Evolutionary conservation across 2,113 vertebrate species (phyloP).

Genomic region (Rhabdomys dilectus): DNA sequence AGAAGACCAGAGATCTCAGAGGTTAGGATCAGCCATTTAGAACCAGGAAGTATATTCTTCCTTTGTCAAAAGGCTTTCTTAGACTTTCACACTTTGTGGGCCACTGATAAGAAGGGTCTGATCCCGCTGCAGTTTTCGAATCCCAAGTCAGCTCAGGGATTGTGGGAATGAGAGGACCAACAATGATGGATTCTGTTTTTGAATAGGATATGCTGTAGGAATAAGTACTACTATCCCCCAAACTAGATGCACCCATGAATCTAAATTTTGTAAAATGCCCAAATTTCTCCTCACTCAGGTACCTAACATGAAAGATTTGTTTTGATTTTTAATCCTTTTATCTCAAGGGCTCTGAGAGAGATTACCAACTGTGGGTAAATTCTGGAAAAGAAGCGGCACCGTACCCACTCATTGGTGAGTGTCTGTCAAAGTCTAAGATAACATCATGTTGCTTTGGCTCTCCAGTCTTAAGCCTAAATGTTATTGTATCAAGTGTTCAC

Average conservation of each 20-base stretch:
- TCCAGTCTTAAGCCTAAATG: not conserved
- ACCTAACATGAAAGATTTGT: not conserved
- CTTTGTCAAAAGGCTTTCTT: not conserved
- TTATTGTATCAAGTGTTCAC: conserved; percentile 40
- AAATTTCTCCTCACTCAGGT: conserved; percentile 11
- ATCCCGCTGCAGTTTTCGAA: not conserved
- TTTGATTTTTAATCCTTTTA: conserved; percentile 64
- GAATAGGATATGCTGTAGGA: not conserved
- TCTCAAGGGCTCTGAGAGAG: conserved; percentile 93
- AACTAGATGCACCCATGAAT: not conserved
- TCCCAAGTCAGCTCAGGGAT: not conserved
- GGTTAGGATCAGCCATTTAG: not conserved
- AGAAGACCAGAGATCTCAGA: conserved; percentile 5
- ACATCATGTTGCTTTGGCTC: not conserved
- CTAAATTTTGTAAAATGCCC: not conserved
- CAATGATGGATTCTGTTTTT: not conserved
- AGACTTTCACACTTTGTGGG: not conserved
- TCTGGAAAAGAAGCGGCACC: conserved; percentile 96
- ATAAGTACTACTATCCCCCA: conserved; percentile 9
- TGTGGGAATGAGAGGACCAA: not conserved
- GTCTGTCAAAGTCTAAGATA: conserved; percentile 54
- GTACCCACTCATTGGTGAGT: conserved; percentile 97
- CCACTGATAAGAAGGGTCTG: not conserved
- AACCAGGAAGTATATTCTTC: not conserved
- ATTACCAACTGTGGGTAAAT: conserved; percentile 97